Evolutionary conservation across 2,113 vertebrate species (phyloP).

Genomic region (Conger conger): DNA sequence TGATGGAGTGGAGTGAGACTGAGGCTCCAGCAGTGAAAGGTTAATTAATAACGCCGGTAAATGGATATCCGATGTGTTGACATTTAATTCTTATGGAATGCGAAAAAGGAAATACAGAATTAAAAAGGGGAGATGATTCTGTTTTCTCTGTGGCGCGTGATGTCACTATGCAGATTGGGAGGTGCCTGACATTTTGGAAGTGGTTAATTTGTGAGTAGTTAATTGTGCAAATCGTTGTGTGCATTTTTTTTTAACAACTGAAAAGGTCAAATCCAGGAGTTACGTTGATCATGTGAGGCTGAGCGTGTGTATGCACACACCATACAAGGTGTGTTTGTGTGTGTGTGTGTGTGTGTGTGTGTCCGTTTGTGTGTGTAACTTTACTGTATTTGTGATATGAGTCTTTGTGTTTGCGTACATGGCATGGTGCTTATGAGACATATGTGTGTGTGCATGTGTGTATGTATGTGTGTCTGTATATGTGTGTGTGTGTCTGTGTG

Average conservation of each 20-base stretch:
- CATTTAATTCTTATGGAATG: slow-evolving; percentile 68
- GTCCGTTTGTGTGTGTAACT: no score
- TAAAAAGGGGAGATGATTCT: slow-evolving; percentile 53
- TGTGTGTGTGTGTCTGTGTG: neutral
- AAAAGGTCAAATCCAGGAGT: slow-evolving; percentile 71
- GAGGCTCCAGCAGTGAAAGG: slow-evolving; percentile 56
- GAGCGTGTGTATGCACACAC: neutral
- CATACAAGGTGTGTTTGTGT: no score
- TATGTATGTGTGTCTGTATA: neutral
- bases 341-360: no score
- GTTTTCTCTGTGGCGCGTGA: slow-evolving; percentile 65
- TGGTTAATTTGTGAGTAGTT: slow-evolving; percentile 79
- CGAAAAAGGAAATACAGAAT: slow-evolving; percentile 45
- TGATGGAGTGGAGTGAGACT: slow-evolving; percentile 61
- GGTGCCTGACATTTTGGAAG: slow-evolving; percentile 76
- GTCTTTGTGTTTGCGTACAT: neutral
- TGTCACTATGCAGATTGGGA: slow-evolving; percentile 71
- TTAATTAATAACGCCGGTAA: slow-evolving; percentile 71
- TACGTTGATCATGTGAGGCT: slow-evolving; percentile 63
- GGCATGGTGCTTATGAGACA: no score
- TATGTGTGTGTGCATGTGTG: neutral
- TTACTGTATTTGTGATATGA: no score
- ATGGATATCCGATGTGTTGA: slow-evolving; percentile 64
- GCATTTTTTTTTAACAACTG: slow-evolving; percentile 44
- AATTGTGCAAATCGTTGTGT: slow-evolving; percentile 79